Evolutionary conservation across 1,140 invertebrate species (phyloP).

Genomic region (Paralvinella palmiformis): DNA sequence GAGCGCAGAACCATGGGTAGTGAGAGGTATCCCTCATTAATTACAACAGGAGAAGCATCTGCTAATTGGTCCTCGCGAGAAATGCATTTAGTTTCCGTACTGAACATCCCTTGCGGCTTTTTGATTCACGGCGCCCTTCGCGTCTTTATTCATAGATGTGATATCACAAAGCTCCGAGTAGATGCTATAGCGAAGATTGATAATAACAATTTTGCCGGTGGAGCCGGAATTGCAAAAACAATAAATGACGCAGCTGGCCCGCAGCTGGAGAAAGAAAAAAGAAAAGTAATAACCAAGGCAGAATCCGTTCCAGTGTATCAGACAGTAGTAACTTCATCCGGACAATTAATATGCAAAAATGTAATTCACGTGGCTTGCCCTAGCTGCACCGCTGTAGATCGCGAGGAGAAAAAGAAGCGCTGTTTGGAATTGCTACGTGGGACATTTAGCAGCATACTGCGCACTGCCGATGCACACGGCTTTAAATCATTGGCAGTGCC

Average conservation of each 20-base stretch:
- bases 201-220: not conserved
- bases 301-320: not conserved
- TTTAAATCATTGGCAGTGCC: too few relatives aligned
- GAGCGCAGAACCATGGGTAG: too few relatives aligned
- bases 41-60: too few relatives aligned
- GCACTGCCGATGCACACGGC: too few relatives aligned
- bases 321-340: slow-evolving; percentile 2
- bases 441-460: too few relatives aligned
- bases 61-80: too few relatives aligned
- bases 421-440: too few relatives aligned
- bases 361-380: slow-evolving; percentile 18
- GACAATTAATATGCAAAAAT: slow-evolving; percentile 6
- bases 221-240: slow-evolving; percentile 5
- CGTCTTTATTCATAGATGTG: too few relatives aligned
- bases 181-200: slow-evolving; percentile 19
- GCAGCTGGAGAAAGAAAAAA: slow-evolving; percentile 1
- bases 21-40: too few relatives aligned
- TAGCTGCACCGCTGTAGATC: not conserved
- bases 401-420: not conserved
- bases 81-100: too few relatives aligned
- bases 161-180: not conserved
- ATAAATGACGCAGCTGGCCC: slow-evolving; percentile 16
- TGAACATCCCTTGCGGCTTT: too few relatives aligned
- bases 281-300: not conserved
- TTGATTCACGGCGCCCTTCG: too few relatives aligned